Conservation (phyloP, 2,888 invertebrate genomes). For the Erpobdella octoculata region DNA sequence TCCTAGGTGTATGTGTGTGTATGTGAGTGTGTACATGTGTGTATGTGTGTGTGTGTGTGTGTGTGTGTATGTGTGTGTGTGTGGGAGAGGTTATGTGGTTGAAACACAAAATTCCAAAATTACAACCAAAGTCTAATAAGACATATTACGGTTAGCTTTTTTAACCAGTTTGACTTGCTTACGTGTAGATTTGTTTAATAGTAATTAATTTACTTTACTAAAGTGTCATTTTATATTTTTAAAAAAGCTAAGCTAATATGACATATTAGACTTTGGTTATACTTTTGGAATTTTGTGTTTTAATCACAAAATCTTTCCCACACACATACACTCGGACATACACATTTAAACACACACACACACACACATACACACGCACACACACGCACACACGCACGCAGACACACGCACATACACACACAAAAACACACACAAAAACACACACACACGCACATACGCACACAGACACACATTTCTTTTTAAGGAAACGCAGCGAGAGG, state of each 20-base stretch:
- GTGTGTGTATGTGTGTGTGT: not conserved
- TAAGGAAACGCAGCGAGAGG: too few relatives aligned
- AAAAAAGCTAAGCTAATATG: too few relatives aligned
- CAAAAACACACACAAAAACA: too few relatives aligned
- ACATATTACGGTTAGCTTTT: too few relatives aligned
- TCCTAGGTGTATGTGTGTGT: not conserved
- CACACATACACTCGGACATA: not conserved
- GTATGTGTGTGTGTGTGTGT: not conserved
- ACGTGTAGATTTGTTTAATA: not conserved
- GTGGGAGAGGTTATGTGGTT: slow-evolving; percentile 12
- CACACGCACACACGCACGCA: slow-evolving; percentile 3
- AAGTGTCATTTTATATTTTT: not conserved
- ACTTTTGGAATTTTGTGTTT: too few relatives aligned
- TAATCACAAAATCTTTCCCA: slow-evolving; percentile 12
- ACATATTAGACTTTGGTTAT: too few relatives aligned
- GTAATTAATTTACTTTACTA: not conserved
- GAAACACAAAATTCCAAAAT: too few relatives aligned
- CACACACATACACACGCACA: not conserved
- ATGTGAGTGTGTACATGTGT: not conserved
- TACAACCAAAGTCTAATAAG: too few relatives aligned
- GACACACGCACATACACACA: too few relatives aligned
- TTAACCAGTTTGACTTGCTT: not conserved
- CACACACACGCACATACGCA: too few relatives aligned
- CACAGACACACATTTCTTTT: too few relatives aligned
- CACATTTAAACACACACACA: not conserved